Base-by-base conservation (phyloP, 2,888 invertebrate species). In the Melangyna quadrimaculata region DNA sequence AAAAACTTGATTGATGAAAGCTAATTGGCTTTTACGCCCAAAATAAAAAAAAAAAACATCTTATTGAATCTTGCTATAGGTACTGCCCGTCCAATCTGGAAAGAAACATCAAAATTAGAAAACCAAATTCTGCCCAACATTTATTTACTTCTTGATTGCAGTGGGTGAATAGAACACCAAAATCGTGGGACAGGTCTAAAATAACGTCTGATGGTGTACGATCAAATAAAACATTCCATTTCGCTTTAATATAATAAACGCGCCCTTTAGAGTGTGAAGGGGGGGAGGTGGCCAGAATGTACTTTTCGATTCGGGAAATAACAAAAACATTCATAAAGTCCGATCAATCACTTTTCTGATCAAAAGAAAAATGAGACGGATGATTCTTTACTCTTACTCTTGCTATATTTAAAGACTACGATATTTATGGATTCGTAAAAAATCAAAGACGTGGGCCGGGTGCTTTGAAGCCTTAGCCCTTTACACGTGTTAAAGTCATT, bases 1-100 rank as follows among this genome's bases (percentile, higher is more conserved):
- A 48, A 32, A 35, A n/a, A 35, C 83, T 88, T 90, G 90, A 90
- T 90, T 90, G 90, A 90, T 90, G 90, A 90, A 90, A 90, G 89
- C 90, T 89, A 90, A 90, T 90, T 90, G 89, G 88, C 71, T 81
- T 83, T 81, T 83, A 88, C 88, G 80, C 88, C 88, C 86, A 87
- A 87, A 87, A 74, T 74, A 82, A 80, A 87, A 87, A 87, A 74
- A 72, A 82, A 80, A 73, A 48, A 32, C 45, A 67, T 69, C 14
- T 40, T 27, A 43, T 24, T 37, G n/a, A 24, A 14, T 24, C 27
- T 14, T 43, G 29, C n/a, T n/a, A n/a, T 19, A 17, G 63, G n/a
- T n/a, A n/a, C 6, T 45, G 12, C 29, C 10, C 14, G 80, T 61
- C 74, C 51, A 80, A 74, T 78, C 81, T 45, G 9, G 32, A 24